These are phyloP conservation scores for Mechanitis messenoides DNA, from an alignment of 2,888 invertebrate species.

Conservation along the genomic window DNA sequence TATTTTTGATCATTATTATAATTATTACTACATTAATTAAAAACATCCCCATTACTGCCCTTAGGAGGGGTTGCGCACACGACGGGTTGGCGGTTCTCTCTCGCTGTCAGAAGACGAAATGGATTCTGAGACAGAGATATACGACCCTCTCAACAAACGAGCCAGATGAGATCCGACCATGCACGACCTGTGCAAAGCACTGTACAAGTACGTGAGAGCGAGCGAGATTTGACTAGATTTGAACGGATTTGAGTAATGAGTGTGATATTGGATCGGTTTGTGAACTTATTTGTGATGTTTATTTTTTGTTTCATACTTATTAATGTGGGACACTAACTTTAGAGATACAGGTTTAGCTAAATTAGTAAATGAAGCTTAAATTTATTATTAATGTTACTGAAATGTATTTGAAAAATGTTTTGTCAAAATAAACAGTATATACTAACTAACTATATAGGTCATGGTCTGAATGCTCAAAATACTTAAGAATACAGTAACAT, in stretches of 20 bases:
- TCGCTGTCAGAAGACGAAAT: constrained; percentile 90
- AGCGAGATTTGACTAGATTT: constrained; percentile 24
- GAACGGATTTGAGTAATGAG: constrained; percentile 6
- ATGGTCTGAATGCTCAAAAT: constrained; percentile 1
- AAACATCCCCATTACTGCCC: not conserved
- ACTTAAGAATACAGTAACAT: not conserved
- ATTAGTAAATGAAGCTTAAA: not conserved
- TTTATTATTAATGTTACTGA: not conserved
- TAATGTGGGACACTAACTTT: no score
- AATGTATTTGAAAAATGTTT: not conserved
- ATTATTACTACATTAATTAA: no score
- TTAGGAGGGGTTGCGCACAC: constrained; percentile 75
- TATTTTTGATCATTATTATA: no score
- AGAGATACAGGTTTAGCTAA: no score
- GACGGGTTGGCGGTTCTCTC: constrained; percentile 85
- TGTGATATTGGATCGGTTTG: not conserved
- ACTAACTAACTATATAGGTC: not conserved
- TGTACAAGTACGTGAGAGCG: constrained; percentile 52
- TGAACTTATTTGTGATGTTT: not conserved
- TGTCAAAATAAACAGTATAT: not conserved
- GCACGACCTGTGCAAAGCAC: constrained; percentile 70
- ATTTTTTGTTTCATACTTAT: no score
- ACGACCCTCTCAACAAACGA: constrained; percentile 65
- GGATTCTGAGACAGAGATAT: constrained; percentile 80
- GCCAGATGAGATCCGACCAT: constrained; percentile 66